These are phyloP conservation scores for Silurus asotus DNA, from an alignment of 2,113 vertebrate genomes.

Conservation along the genomic window DNA sequence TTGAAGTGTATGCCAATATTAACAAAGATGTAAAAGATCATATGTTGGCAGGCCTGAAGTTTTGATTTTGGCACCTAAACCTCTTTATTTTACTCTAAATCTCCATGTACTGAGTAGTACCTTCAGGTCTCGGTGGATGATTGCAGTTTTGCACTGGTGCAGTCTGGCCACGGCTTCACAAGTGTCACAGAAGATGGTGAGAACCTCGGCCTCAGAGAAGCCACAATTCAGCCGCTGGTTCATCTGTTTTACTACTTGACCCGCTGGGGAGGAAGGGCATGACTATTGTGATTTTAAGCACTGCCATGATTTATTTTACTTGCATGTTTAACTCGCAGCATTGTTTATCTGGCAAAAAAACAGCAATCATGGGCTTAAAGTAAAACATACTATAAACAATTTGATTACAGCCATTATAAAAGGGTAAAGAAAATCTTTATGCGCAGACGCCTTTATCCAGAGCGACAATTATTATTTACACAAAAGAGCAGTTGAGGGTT, in stretches of 20 bases:
- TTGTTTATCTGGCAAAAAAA: background rate
- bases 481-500: too few species aligned
- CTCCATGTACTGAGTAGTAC: constrained; percentile 61
- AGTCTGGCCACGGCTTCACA: constrained; percentile 94
- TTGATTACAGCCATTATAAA: background rate
- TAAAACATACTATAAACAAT: background rate
- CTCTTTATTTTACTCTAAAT: background rate
- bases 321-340: background rate
- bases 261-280: constrained; percentile 72
- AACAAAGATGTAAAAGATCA: background rate
- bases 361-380: background rate
- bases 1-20: background rate
- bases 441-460: too few species aligned
- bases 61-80: background rate
- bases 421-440: background rate
- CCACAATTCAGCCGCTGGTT: constrained; percentile 89
- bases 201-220: constrained; percentile 86
- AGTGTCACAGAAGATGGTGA: constrained; percentile 90
- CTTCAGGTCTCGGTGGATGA: constrained; percentile 95
- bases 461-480: too few species aligned
- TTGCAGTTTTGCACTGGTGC: constrained; percentile 94
- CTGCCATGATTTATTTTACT: background rate
- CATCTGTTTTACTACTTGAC: constrained; percentile 98
- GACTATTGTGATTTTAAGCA: background rate
- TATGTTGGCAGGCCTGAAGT: background rate